Base-by-base conservation (phyloP, 2,888 invertebrate species). In the Penaeus monodon region DNA sequence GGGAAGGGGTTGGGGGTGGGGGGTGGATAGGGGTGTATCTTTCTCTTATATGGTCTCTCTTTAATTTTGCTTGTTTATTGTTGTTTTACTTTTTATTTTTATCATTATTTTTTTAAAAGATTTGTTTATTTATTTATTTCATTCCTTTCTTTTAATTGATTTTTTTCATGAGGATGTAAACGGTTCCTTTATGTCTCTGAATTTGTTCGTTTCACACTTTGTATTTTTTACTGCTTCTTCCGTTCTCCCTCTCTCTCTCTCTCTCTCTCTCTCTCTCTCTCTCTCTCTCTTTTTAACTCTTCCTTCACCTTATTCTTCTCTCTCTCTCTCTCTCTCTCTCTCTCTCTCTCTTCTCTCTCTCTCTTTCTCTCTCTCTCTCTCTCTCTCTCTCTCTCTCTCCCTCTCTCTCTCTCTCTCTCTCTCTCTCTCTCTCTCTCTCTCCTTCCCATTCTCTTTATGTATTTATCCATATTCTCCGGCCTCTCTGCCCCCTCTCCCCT, bases 341-440 rank as follows among this genome's bases (percentile, higher is more conserved):
- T 10, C 10, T 1, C 44, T 38, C 6, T 4, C 6, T 6, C 29
- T 29, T 65, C 68, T 65, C 81, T 27, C 1, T 65, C 81, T 17
- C 81, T 66, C 70, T 33, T 44, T 22, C n/a, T 33, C 44, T 22
- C n/a, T 81, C 33, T 81, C 70, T 81, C 70, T 68, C 68, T 81
- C 49, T 81, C 44, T 64, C 65, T 64, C 29, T 64, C 65, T 68
- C 38, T 81, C 70, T 44, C 49, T 44, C 49, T 22, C 57, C 24
- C 20, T 63, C 20, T 20, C 2, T n/a, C 12, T 20, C 10, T 63
- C 24, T 63, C n/a, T 27, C n/a, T 29, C 57, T 57, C 20, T 57
- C n/a, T 57, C n/a, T 78, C 7, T 29, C n/a, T 29, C 49, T 57
- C n/a, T 29, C 22, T 57, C 63, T n/a, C n/a, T n/a, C 0, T 27